Evolutionary conservation across 2,113 vertebrate genomes (phyloP).

Genomic region (Alligator sinensis): DNA sequence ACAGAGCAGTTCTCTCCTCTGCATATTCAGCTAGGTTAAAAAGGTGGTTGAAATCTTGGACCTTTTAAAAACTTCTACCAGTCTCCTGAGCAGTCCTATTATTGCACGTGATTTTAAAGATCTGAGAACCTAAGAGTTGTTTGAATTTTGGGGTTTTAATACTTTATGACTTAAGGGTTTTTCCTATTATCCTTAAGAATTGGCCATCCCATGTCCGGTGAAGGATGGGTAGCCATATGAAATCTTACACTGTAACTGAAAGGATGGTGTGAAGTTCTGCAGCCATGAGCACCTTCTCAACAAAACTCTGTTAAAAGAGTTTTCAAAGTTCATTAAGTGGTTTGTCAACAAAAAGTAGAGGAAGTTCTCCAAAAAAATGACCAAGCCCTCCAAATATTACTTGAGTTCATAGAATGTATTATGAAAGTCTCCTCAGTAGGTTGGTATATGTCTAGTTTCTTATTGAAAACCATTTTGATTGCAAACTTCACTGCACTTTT

Average conservation of each 20-base stretch:
- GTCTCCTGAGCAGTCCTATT: not conserved
- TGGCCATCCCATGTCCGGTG: not conserved
- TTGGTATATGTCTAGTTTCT: too few species aligned
- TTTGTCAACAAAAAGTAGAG: not conserved
- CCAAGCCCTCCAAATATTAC: not conserved
- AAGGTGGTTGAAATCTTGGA: not conserved
- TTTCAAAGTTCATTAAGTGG: not conserved
- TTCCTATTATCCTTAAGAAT: not conserved
- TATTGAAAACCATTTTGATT: too few species aligned
- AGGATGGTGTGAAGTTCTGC: not conserved
- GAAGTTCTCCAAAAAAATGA: not conserved
- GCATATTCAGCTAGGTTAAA: not conserved
- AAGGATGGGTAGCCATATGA: not conserved
- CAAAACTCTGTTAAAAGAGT: not conserved
- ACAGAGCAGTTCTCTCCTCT: not conserved
- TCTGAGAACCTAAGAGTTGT: not conserved
- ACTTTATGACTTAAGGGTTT: not conserved
- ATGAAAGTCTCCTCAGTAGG: too few species aligned
- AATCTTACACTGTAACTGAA: not conserved
- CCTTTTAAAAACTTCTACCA: not conserved
- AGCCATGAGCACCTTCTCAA: not conserved
- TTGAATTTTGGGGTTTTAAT: fast-evolving
- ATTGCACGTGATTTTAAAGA: not conserved
- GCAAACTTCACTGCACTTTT: too few species aligned
- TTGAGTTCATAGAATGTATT: not conserved